These are phyloP conservation scores for Vandiemenella viatica DNA, from an alignment of 2,888 invertebrate genomes.

Conservation along the genomic window DNA sequence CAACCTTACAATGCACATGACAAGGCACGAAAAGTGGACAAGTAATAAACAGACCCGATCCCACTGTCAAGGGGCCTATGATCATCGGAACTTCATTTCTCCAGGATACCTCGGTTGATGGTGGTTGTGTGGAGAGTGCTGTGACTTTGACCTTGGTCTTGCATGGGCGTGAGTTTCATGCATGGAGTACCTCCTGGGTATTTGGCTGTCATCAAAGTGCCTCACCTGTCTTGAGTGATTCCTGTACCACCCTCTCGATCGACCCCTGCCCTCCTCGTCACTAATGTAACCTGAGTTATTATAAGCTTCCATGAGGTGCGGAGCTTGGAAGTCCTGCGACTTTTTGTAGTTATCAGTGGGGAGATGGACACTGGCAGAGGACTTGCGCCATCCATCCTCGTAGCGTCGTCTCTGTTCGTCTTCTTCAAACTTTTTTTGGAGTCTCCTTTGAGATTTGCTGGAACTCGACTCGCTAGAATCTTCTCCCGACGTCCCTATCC, in stretches of 20 bases:
- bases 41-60: too few relatives aligned
- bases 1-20: too few relatives aligned
- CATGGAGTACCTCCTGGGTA: constrained; percentile 22
- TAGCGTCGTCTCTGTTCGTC: constrained; percentile 44
- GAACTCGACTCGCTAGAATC: constrained; percentile 71
- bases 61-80: too few relatives aligned
- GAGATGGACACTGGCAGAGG: constrained; percentile 33
- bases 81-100: constrained; percentile 49
- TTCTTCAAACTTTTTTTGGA: constrained; percentile 32
- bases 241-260: constrained; percentile 24
- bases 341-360: not conserved
- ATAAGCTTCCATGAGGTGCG: constrained; percentile 50
- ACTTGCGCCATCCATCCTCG: constrained; percentile 53
- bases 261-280: constrained; percentile 28
- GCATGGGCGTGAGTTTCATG: constrained; percentile 33
- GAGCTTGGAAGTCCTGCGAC: constrained; percentile 29
- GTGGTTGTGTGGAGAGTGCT: constrained; percentile 43
- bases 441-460: constrained; percentile 52
- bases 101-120: constrained; percentile 40
- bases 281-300: constrained; percentile 37
- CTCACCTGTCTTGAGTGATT: not conserved
- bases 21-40: too few relatives aligned
- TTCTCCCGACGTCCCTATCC: constrained; percentile 70
- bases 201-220: not conserved
- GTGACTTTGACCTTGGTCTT: constrained; percentile 42